A percentile compares a stretch with the other conserved stretches of the same genome.
Evolutionary conservation across 2,888 invertebrate species (phyloP).

Genomic region (Leptothorax acervorum): DNA sequence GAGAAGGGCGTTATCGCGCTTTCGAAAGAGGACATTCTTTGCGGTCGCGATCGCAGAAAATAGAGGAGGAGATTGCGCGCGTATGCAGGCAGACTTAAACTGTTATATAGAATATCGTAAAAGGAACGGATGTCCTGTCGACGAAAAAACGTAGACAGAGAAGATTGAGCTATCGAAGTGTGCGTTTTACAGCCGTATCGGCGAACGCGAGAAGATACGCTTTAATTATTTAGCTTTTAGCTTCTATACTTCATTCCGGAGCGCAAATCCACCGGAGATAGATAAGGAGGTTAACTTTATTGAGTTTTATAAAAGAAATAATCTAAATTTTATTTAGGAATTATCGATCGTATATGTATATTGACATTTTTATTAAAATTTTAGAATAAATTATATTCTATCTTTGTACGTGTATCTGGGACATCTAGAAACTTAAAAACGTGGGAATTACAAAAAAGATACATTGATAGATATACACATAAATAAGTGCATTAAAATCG

Average conservation of each 20-base stretch:
- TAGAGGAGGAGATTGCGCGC: slow-evolving; percentile 17
- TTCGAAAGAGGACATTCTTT: slow-evolving; percentile 31
- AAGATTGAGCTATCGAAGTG: background rate
- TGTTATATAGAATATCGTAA: slow-evolving; percentile 9
- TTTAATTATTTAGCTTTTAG: slow-evolving; percentile 22
- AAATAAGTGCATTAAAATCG: background rate
- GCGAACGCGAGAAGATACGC: background rate
- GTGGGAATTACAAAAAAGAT: background rate
- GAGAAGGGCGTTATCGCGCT: background rate
- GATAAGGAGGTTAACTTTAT: background rate
- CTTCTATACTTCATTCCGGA: background rate
- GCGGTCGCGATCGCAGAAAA: slow-evolving; percentile 26
- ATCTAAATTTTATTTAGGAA: background rate
- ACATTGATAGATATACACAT: background rate
- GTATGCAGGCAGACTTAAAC: background rate
- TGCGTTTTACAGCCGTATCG: background rate
- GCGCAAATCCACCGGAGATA: background rate
- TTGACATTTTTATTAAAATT: background rate
- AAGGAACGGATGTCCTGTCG: background rate
- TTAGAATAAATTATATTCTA: background rate
- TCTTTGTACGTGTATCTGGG: background rate
- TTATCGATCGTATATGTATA: background rate
- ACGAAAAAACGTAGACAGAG: background rate
- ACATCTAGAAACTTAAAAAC: background rate
- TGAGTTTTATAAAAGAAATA: background rate